Conservation (phyloP, 2,888 invertebrate species). For the Amblyjoppa proteus region DNA sequence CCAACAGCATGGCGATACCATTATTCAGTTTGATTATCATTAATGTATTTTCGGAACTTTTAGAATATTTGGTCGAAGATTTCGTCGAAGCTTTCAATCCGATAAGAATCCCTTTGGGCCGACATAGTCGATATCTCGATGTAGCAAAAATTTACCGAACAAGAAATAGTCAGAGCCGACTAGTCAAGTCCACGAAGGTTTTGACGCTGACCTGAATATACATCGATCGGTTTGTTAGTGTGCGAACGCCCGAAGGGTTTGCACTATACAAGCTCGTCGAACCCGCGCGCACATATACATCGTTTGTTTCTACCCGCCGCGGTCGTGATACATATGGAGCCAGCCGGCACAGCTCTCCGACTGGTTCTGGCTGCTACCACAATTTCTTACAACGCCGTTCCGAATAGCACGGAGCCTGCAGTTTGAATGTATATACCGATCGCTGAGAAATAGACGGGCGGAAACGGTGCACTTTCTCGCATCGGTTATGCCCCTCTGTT, state of each 20-base stretch:
- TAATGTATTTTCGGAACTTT: not conserved
- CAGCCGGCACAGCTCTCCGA: slow-evolving; percentile 14
- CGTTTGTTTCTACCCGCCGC: slow-evolving; percentile 5
- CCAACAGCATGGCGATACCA: not conserved
- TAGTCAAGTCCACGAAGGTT: not conserved
- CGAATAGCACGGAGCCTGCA: not conserved
- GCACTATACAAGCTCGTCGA: not conserved
- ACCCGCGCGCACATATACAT: not conserved
- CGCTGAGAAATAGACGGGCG: not conserved
- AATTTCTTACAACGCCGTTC: slow-evolving; percentile 40
- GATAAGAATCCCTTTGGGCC: not conserved
- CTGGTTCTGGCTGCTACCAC: slow-evolving; percentile 22
- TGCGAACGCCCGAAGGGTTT: slow-evolving; percentile 5
- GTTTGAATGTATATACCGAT: not conserved
- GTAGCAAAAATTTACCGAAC: not conserved
- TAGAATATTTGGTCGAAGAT: not conserved
- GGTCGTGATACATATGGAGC: slow-evolving; percentile 21
- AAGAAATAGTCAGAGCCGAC: not conserved
- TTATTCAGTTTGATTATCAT: not conserved
- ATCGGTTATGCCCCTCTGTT: not conserved
- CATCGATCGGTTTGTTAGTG: not conserved
- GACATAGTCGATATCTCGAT: not conserved
- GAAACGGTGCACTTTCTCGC: not conserved
- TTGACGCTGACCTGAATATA: slow-evolving; percentile 27
- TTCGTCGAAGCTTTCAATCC: not conserved